Evolutionary conservation across 2,888 invertebrate genomes (phyloP).

Genomic region (Epinotia demarniana): DNA sequence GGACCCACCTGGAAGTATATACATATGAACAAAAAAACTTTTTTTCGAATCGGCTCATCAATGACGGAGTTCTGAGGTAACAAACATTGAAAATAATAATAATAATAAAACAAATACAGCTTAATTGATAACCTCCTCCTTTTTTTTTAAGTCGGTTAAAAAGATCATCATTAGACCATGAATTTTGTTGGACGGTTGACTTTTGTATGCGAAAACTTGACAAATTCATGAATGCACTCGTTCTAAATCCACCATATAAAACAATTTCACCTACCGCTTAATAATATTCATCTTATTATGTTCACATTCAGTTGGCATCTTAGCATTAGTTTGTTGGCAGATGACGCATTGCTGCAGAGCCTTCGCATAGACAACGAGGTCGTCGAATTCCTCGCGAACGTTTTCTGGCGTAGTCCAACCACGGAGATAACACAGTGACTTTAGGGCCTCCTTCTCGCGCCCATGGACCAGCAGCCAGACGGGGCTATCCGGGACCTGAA

Average conservation of each 20-base stretch:
- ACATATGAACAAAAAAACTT: no score
- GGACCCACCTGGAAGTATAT: no score
- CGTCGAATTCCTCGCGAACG: constrained; percentile 77
- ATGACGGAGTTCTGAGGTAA: no score
- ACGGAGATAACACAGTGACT: constrained; percentile 81
- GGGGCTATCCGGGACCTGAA: constrained; percentile 84
- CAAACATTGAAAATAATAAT: no score
- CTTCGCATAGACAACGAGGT: constrained; percentile 71
- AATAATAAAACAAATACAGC: no score
- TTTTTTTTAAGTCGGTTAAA: no score
- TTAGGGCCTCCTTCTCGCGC: constrained; percentile 78
- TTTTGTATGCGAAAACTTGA: background rate
- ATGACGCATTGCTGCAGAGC: constrained; percentile 68
- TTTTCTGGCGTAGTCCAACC: constrained; percentile 81
- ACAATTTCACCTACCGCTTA: constrained; percentile 58
- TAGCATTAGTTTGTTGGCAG: constrained; percentile 61
- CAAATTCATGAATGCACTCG: background rate
- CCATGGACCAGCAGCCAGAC: constrained; percentile 82
- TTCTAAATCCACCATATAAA: background rate
- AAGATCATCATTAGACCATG: background rate
- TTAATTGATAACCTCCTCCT: no score
- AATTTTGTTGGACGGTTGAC: no score
- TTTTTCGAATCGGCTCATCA: no score
- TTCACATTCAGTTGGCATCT: constrained; percentile 60
- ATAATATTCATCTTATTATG: constrained; percentile 68